Percentiles rank a stretch among this genome's conserved stretches.
phyloP scores from a whole-genome alignment of 2,888 invertebrate species.

The Arctia plantaginis region DNA sequence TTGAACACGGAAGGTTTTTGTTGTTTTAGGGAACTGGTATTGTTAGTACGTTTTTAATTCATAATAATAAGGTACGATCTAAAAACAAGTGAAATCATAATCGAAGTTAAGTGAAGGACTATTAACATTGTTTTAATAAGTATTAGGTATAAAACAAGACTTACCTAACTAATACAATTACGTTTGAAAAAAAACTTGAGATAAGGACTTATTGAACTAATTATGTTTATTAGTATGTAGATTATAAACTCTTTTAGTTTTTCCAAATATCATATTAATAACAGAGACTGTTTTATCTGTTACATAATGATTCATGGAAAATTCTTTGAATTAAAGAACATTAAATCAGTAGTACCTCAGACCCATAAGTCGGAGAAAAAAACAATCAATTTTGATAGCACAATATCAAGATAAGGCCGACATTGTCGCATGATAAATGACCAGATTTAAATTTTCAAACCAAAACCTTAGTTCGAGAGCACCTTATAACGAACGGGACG shows the following conservation, averaged over 20 bases:
- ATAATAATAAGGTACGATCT: background rate
- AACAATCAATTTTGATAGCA: conserved; percentile 67
- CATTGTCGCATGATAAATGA: conserved; percentile 85
- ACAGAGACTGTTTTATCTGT: background rate
- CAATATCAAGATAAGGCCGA: conserved; percentile 80
- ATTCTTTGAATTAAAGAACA: conserved; percentile 37
- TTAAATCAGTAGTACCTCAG: conserved; percentile 59
- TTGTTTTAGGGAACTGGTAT: no score
- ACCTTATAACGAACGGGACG: conserved; percentile 80
- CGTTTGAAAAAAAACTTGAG: background rate
- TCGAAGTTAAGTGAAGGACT: background rate
- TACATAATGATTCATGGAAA: background rate
- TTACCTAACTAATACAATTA: background rate
- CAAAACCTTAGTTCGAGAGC: conserved; percentile 75
- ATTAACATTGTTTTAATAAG: background rate
- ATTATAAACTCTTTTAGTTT: background rate
- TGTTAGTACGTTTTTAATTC: no score
- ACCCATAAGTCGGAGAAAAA: conserved; percentile 53
- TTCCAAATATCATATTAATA: background rate
- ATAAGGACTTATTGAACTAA: background rate
- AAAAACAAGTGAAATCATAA: background rate
- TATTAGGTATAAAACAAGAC: background rate
- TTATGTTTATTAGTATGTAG: background rate
- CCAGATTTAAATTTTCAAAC: conserved; percentile 83
- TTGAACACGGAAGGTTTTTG: background rate